phyloP scores from a whole-genome alignment of 2,888 invertebrate species.

The Phorcus lineatus region DNA sequence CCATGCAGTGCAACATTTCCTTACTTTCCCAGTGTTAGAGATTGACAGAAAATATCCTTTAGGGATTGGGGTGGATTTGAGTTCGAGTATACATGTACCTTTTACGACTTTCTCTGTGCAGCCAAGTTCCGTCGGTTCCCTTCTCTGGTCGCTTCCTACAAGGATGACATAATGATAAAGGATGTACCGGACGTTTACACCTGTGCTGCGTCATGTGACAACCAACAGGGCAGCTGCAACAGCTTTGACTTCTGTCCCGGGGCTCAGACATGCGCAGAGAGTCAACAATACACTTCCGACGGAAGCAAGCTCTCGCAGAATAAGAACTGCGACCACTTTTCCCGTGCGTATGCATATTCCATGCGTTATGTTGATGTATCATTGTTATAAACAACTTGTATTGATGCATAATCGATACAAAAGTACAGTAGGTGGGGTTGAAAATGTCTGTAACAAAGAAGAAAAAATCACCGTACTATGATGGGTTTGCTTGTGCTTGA shows the following conservation, averaged over 20 bases:
- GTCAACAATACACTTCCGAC: conserved; percentile 45
- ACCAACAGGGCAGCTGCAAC: conserved; percentile 48
- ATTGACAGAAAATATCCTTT: too few species aligned
- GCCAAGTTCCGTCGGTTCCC: conserved; percentile 43
- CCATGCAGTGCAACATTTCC: too few species aligned
- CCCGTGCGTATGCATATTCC: conserved; percentile 45
- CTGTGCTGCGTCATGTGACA: conserved; percentile 33
- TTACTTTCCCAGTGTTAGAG: too few species aligned
- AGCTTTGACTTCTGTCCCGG: conserved; percentile 59
- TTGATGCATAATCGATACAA: too few species aligned
- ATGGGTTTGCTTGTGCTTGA: too few species aligned
- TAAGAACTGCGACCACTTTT: conserved; percentile 53
- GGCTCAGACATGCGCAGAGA: conserved; percentile 51
- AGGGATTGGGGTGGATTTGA: too few species aligned
- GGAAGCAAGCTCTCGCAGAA: conserved; percentile 37
- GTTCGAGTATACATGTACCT: too few species aligned
- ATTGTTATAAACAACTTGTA: too few species aligned
- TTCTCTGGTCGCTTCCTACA: conserved; percentile 52
- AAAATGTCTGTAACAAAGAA: too few species aligned
- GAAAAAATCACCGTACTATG: too few species aligned
- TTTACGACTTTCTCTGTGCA: conserved; percentile 8
- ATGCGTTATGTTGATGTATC: too few species aligned
- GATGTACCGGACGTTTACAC: conserved; percentile 38
- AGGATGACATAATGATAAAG: conserved; percentile 16
- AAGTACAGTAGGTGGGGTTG: too few species aligned